Evolutionary conservation across 1,140 invertebrate species (phyloP).

Genomic region (Drosophila tropicalis): DNA sequence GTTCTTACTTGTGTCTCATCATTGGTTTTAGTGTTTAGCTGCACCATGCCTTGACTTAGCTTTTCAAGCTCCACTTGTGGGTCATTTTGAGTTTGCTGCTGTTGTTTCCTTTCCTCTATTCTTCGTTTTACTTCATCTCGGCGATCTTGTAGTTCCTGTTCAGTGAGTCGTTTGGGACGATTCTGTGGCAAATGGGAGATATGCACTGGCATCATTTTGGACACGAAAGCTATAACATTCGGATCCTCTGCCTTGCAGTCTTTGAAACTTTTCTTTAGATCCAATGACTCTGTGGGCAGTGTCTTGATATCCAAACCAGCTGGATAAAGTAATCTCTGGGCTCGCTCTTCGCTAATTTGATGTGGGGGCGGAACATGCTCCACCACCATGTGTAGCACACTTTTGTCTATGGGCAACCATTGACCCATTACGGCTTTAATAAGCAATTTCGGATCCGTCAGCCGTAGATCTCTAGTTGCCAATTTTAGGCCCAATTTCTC

Average conservation of each 20-base stretch:
- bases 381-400: slow-evolving; percentile 92
- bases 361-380: slow-evolving; percentile 91
- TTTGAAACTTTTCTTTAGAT: slow-evolving; percentile 90
- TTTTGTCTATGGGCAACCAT: slow-evolving; percentile 94
- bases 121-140: slow-evolving; percentile 88
- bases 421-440: slow-evolving; percentile 92
- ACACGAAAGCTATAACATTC: slow-evolving; percentile 95
- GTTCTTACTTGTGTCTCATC: slow-evolving; percentile 65
- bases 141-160: slow-evolving; percentile 89
- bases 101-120: slow-evolving; percentile 84
- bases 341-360: slow-evolving; percentile 90
- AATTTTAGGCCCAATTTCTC: slow-evolving; percentile 92
- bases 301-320: slow-evolving; percentile 88
- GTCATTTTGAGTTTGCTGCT: slow-evolving; percentile 78
- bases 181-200: slow-evolving; percentile 89
- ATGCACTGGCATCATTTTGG: slow-evolving; percentile 89
- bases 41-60: slow-evolving; percentile 84
- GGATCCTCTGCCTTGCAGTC: slow-evolving; percentile 87
- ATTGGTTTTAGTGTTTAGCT: slow-evolving; percentile 45
- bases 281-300: slow-evolving; percentile 88
- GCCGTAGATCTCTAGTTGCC: slow-evolving; percentile 89
- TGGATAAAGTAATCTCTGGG: slow-evolving; percentile 90
- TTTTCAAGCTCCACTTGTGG: slow-evolving; percentile 84
- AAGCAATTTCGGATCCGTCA: slow-evolving; percentile 90
- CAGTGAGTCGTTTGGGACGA: slow-evolving; percentile 88